A percentile compares a stretch with the other conserved stretches of the same genome.
Evolutionary conservation across 2,113 vertebrate species (phyloP).

Genomic region (Oxyura jamaicensis): DNA sequence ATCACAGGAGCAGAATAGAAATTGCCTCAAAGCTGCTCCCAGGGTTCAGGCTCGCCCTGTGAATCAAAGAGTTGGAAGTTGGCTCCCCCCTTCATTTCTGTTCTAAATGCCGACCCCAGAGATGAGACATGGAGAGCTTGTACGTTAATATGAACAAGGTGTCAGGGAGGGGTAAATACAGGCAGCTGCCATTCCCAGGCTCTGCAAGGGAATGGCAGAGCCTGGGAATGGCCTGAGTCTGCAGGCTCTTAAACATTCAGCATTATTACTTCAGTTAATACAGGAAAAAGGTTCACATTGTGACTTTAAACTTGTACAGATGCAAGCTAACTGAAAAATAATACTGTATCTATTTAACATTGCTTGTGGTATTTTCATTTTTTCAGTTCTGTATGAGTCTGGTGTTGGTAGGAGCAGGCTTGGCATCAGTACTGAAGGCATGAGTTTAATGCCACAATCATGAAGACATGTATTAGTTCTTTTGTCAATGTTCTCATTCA

Average conservation of each 20-base stretch:
- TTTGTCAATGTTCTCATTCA: neutral
- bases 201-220: neutral
- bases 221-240: too few relatives aligned
- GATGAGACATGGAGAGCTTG: neutral
- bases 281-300: conserved; percentile 20
- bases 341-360: neutral
- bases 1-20: neutral
- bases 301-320: conserved; percentile 44
- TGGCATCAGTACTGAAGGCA: neutral
- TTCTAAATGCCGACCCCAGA: neutral
- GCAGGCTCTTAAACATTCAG: conserved; percentile 15
- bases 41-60: neutral
- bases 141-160: neutral
- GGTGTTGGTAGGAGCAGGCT: neutral
- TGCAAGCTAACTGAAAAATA: neutral
- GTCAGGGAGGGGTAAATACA: neutral
- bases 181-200: conserved; percentile 41
- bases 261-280: neutral
- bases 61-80: neutral
- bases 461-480: neutral
- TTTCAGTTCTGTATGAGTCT: neutral
- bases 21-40: neutral
- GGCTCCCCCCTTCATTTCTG: neutral
- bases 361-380: neutral
- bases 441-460: neutral